These are phyloP conservation scores for Adelosebastes latens DNA, from an alignment of 2,797 vertebrate genomes.

Conservation along the genomic window DNA sequence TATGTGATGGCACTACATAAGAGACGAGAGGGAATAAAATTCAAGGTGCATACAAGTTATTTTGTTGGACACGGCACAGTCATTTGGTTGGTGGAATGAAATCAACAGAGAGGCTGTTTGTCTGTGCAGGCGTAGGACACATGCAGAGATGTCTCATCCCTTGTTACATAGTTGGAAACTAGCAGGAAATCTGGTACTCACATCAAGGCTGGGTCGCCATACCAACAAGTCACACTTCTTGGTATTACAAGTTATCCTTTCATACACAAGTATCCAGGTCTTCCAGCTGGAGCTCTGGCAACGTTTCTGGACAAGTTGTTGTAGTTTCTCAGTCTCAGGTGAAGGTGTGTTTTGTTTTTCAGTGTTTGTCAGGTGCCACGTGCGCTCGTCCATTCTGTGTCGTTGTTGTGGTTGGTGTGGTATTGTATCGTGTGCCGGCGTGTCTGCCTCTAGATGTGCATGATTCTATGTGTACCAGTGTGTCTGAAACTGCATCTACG, in stretches of 20 bases:
- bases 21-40: conserved; percentile 33
- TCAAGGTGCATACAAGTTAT: conserved; percentile 61
- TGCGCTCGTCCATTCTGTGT: conserved; percentile 42
- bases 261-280: conserved; percentile 76
- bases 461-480: conserved; percentile 67
- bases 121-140: conserved; percentile 52
- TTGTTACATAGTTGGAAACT: conserved; percentile 19
- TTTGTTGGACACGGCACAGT: conserved; percentile 28
- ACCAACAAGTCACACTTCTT: conserved; percentile 27
- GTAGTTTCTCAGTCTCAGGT: conserved; percentile 41
- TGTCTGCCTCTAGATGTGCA: conserved; percentile 66
- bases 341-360: neutral
- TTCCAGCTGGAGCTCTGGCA: conserved; percentile 13
- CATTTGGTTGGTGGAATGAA: conserved; percentile 21
- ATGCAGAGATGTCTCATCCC: conserved; percentile 57
- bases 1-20: conserved; percentile 44
- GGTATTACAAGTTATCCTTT: conserved; percentile 69
- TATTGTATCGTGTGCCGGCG: conserved; percentile 49
- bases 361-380: conserved; percentile 39
- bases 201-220: conserved; percentile 70
- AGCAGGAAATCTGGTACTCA: conserved; percentile 67
- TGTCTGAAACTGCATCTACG: conserved; percentile 52
- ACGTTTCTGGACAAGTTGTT: conserved; percentile 25
- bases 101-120: conserved; percentile 28
- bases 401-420: conserved; percentile 37